Base-by-base conservation (phyloP, 2,888 invertebrate genomes). In the Brachylomia viminalis region DNA sequence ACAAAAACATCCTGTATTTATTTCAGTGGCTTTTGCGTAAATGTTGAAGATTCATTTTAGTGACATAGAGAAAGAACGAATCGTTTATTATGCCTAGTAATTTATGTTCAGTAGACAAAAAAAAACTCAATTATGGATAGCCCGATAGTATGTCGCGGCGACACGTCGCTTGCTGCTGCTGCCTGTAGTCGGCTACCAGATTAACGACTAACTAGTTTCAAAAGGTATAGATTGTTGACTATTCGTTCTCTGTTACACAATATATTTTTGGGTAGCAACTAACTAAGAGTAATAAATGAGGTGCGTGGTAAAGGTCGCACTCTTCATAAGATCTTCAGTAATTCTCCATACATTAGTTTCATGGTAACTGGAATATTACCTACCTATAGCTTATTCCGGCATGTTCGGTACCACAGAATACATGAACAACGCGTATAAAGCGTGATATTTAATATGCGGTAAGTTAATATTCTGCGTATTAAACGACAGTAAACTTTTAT, bases 391-490 rank as follows among this genome's bases (percentile, higher is more conserved):
- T 45, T 64, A 83, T 66, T 69, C 62, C 15, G 0, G 38, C 7
- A 17, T 47, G 56, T 73, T 58, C 15, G 27, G n/a, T 47, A 72
- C 67, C 59, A 72, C 80, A 72, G 78, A 79, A 80, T 58, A 75
- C 79, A 81, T 80, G 68, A 81, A 85, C 74, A 81, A 81, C 84
- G 76, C 77, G 72, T 77, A 68, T 77, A 82, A 82, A 79, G 65
- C 74, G 70, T 80, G 88, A 86, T 86, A 88, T 86, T 87, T 83
- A 90, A 91, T 87, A 86, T 72, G 83, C 75, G 82, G 87, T 85
- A 88, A 89, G 86, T 89, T 89, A 89, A 87, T 88, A 88, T 89
- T 87, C 82, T 79, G 85, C 87, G 73, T 85, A 88, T 87, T 86
- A 88, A 88, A 84, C 59, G 84, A 73, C 75, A 65, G 20, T 87